Base-by-base conservation (phyloP, 2,888 invertebrate genomes). In the Lepas anatifera region DNA sequence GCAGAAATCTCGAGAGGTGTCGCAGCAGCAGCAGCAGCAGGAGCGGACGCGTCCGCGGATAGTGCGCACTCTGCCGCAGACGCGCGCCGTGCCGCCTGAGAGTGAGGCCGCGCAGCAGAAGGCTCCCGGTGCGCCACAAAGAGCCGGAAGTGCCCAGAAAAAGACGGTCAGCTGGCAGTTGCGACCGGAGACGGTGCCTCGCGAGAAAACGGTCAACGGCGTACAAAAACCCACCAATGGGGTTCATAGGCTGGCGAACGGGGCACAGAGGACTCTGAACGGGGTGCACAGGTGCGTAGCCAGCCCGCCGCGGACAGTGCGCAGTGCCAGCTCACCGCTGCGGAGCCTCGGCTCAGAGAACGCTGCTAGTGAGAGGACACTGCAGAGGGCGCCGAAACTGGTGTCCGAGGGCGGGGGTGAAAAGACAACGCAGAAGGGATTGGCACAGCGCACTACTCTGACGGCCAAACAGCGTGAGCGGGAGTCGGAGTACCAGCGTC, bases 401-500 rank as follows among this genome's bases (percentile, higher is more conserved):
- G n/a, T n/a, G n/a, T n/a, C n/a, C n/a, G 25, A 46, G 18, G 43
- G 48, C n/a, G 25, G 48, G n/a, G 29, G 52, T 13, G 58, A 58
- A 22, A 3, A 32, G 32, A 2, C 13, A 22, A 18, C 18, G 32
- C 32, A 32, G 22, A 29, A 32, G 7, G 39, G 64, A 13, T 39
- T 64, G 39, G 37, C n/a, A 25, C 64, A 64, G 64, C 64, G 64
- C 37, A 64, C 64, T 39, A 64, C 64, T 0, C 64, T 64, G 22
- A 64, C 64, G 11, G 64, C 64, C 25, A 37, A 39, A 16, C 64
- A 64, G 64, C 67, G 41, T 76, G 72, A 71, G 64, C 43, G 69
- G 1, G 74, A 75, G 68, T 71, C 72, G 18, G 70, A 72, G 52
- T 74, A 74, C 68, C 71, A 72, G 70, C 70, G 71, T 22, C 76